Evolutionary conservation across 1,140 invertebrate species (phyloP), one percentile per base, ranked within the genome.

Genomic region (Drosophila obscura): DNA sequence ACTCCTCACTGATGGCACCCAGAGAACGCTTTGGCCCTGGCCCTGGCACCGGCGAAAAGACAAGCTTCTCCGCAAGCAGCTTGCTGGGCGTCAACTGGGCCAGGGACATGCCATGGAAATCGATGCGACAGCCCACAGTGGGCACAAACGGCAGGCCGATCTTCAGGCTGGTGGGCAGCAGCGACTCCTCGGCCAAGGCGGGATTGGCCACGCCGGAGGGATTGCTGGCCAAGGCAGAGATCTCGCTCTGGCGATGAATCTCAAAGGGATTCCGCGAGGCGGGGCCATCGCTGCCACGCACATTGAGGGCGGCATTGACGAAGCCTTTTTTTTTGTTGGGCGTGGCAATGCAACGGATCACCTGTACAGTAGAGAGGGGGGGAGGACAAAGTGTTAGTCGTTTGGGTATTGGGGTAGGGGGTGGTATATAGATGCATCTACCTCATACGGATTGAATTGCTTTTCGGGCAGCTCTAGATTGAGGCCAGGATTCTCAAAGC

Each of bases 381-480:
- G 16, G 46, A 16, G 11, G 15, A 43, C 5, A 26, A 26, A n/a
- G 13, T 26, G 11, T 45, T 1, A 15, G 24, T 3, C 13, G 35
- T 11, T 11, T 7, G 11, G 16, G 11, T 0, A 7, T 0, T 24
- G 2, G 11, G 5, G 7, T 19, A 15, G 19, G 3, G 5, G 19
- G 11, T 13, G 0, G 24, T 15, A 8, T 5, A 9, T 24, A 4
- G 22, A 22, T 26, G 8, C 7, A 19, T 53, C 22, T 46, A 91
- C 90, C 80, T 92, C 91, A 52, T 83, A 92, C 0, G 91, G 91
- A 87, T 92, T 92, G 19, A 92, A 90, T 45, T 90, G 82, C 35
- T 80, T 88, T 52, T 92, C 91, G 7, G 91, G 91, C 24, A 90
- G 45, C 31, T 92, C 84, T 0, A 92, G 58, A 76, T 92, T 92